Conservation (phyloP, 2,888 invertebrate genomes). For the Rhopalosiphum nymphaeae region DNA sequence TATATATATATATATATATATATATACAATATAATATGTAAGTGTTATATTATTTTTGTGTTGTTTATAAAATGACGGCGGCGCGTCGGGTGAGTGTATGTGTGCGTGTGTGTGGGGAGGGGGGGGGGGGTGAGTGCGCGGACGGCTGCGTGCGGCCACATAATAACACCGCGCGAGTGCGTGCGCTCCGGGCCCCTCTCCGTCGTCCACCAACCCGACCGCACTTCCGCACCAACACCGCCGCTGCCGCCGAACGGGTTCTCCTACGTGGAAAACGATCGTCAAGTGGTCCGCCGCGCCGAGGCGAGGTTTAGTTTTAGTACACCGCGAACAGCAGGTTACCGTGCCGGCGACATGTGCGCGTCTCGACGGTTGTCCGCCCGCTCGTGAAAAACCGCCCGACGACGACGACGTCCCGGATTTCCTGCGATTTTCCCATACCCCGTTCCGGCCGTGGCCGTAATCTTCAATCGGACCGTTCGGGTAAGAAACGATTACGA, state of each 20-base stretch:
- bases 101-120: too few species aligned
- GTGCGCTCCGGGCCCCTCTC: background rate
- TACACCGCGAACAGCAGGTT: background rate
- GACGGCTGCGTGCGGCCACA: slow-evolving; percentile 25
- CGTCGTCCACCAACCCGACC: background rate
- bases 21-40: background rate
- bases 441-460: background rate
- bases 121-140: background rate
- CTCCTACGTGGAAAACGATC: slow-evolving; percentile 43
- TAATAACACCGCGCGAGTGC: background rate
- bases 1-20: background rate
- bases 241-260: slow-evolving; percentile 45
- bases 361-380: background rate
- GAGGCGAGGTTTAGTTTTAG: background rate
- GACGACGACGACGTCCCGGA: background rate
- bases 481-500: background rate
- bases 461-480: background rate
- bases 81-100: background rate
- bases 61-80: background rate
- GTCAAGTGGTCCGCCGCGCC: slow-evolving; percentile 34
- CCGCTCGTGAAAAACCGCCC: background rate
- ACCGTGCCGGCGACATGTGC: slow-evolving; percentile 9
- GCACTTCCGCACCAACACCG: slow-evolving; percentile 5
- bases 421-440: background rate
- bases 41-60: background rate